These are phyloP conservation scores for Emydura subglobosa DNA, from an alignment of 2,113 vertebrate species.

Conservation along the genomic window DNA sequence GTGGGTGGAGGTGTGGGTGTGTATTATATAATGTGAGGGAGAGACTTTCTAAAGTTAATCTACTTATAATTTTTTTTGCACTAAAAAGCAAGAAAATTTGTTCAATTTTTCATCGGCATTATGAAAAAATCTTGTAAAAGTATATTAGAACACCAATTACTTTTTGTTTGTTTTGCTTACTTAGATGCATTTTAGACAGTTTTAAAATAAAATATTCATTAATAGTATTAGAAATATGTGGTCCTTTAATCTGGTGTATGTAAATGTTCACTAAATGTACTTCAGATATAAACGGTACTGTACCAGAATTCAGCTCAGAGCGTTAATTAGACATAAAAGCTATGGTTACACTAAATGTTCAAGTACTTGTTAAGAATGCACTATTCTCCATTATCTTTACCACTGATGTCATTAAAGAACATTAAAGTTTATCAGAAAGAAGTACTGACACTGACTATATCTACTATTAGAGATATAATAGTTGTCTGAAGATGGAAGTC, in stretches of 20 bases:
- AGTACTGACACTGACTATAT: neutral
- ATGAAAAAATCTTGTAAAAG: conserved; percentile 25
- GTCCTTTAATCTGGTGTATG: conserved; percentile 46
- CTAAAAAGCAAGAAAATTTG: neutral
- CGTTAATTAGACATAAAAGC: conserved; percentile 68
- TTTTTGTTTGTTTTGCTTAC: conserved; percentile 38
- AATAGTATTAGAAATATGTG: conserved; percentile 56
- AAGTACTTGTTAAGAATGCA: conserved; percentile 53
- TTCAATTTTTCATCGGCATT: neutral
- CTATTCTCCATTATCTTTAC: neutral
- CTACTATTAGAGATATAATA: neutral
- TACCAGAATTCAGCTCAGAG: conserved; percentile 46
- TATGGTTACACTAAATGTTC: conserved; percentile 37
- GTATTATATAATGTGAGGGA: neutral
- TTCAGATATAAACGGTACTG: conserved; percentile 42
- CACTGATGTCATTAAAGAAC: conserved; percentile 26
- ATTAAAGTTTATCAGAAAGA: conserved; percentile 42
- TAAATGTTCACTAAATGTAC: conserved; percentile 37
- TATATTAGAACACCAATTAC: conserved; percentile 5
- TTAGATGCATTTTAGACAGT: conserved; percentile 47
- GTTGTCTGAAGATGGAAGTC: neutral
- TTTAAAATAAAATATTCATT: conserved; percentile 73
- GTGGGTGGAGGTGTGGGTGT: neutral
- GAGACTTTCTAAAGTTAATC: neutral
- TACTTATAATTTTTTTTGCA: neutral